phyloP scores from a whole-genome alignment of 2,888 invertebrate species.

The Lamellibrachia columna region DNA sequence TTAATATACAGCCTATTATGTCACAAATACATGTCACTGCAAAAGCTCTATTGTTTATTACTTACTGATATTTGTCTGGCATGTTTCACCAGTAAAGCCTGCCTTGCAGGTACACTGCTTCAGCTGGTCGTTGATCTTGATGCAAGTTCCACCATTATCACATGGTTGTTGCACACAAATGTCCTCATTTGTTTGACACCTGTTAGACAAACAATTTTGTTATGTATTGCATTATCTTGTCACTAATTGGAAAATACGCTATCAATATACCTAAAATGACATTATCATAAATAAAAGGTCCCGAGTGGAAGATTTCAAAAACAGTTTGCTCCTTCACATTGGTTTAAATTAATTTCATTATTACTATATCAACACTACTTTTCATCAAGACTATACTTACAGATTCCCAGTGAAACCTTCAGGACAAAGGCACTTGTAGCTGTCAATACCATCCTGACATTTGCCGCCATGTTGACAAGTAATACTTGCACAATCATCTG shows the following conservation, averaged over 20 bases:
- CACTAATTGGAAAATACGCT: too few relatives aligned
- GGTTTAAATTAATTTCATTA: neutral
- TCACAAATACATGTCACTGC: neutral
- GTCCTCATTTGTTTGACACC: neutral
- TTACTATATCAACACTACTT: neutral
- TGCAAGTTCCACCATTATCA: neutral
- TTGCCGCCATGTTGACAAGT: neutral
- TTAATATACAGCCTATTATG: neutral
- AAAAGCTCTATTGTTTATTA: neutral
- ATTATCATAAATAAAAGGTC: too few relatives aligned
- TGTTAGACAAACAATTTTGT: neutral
- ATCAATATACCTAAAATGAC: too few relatives aligned
- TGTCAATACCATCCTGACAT: neutral
- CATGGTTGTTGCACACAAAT: neutral
- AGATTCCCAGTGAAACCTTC: neutral
- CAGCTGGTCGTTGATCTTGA: neutral
- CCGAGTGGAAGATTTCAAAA: too few relatives aligned
- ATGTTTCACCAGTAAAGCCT: neutral
- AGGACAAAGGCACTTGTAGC: neutral
- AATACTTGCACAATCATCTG: neutral
- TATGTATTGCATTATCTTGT: neutral
- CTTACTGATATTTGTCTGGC: neutral
- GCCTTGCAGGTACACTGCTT: neutral
- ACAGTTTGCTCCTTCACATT: too few relatives aligned
- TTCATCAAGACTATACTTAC: neutral